Evolutionary conservation across 2,797 vertebrate species (phyloP).

Genomic region (Cuniculus paca): DNA sequence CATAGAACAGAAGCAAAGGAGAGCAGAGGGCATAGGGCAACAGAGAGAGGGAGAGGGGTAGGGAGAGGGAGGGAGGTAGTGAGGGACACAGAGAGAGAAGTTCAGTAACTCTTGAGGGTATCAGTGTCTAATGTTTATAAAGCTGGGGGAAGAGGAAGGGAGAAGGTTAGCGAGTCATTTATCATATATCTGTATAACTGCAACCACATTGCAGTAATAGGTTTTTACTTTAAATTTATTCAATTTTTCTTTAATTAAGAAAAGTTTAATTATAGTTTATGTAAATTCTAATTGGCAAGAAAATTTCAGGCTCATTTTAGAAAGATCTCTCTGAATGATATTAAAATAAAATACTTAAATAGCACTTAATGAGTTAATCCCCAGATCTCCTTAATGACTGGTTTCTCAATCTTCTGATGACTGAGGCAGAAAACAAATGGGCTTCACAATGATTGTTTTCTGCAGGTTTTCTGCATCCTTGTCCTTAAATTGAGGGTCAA

Average conservation of each 20-base stretch:
- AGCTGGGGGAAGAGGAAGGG: background rate
- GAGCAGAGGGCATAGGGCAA: background rate
- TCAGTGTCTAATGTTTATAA: background rate
- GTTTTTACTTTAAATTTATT: slow-evolving; percentile 53
- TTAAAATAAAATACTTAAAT: slow-evolving; percentile 46
- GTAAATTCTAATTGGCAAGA: slow-evolving; percentile 25
- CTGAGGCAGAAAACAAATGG: background rate
- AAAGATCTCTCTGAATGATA: slow-evolving; percentile 14
- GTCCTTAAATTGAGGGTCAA: background rate
- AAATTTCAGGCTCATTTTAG: slow-evolving; percentile 53
- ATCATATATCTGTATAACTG: background rate
- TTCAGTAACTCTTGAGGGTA: background rate
- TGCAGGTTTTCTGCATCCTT: background rate
- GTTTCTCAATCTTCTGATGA: background rate
- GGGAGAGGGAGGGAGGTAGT: too few species aligned
- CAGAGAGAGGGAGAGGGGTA: background rate
- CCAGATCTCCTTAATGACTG: background rate
- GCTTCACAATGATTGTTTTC: too few species aligned
- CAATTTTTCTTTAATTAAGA: slow-evolving; percentile 49
- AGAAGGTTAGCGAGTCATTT: background rate
- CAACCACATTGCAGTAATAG: background rate
- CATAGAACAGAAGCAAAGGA: too few species aligned
- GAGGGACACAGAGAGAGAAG: background rate
- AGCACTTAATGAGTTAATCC: slow-evolving; percentile 38
- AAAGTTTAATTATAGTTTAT: slow-evolving; percentile 54